Evolutionary conservation across 2,888 invertebrate genomes (phyloP).

Genomic region (Metalampra italica): DNA sequence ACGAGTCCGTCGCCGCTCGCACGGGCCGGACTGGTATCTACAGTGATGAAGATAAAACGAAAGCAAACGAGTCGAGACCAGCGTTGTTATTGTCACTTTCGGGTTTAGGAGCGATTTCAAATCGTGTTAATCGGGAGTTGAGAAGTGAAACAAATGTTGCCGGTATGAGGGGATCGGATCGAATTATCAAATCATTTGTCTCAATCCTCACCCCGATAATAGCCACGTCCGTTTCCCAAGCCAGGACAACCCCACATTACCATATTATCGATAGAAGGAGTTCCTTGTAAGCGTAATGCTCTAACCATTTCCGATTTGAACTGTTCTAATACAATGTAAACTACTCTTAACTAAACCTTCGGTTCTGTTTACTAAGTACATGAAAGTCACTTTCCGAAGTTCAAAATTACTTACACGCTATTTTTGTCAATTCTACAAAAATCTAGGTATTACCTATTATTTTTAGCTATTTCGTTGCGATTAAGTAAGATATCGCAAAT

Average conservation of each 20-base stretch:
- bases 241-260: slow-evolving; percentile 15
- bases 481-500: not conserved
- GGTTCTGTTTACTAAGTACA: too few species aligned
- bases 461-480: not conserved
- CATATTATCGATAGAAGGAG: slow-evolving; percentile 13
- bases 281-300: slow-evolving; percentile 6
- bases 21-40: slow-evolving; percentile 18
- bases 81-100: slow-evolving; percentile 8
- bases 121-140: slow-evolving; percentile 27
- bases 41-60: slow-evolving; percentile 23
- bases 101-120: not conserved
- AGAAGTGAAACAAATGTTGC: slow-evolving; percentile 17
- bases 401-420: too few species aligned
- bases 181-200: slow-evolving; percentile 54
- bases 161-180: slow-evolving; percentile 12
- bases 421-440: too few species aligned
- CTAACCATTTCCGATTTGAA: not conserved
- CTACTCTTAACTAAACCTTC: too few species aligned
- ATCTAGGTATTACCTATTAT: too few species aligned
- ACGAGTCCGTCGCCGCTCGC: slow-evolving; percentile 43
- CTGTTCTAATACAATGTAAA: not conserved
- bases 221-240: slow-evolving; percentile 34
- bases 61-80: slow-evolving; percentile 16
- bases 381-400: too few species aligned
- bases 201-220: slow-evolving; percentile 39